A percentile compares a stretch with the other conserved stretches of the same genome.
phyloP scores from a whole-genome alignment of 2,113 vertebrate species.

The Hyla sarda region DNA sequence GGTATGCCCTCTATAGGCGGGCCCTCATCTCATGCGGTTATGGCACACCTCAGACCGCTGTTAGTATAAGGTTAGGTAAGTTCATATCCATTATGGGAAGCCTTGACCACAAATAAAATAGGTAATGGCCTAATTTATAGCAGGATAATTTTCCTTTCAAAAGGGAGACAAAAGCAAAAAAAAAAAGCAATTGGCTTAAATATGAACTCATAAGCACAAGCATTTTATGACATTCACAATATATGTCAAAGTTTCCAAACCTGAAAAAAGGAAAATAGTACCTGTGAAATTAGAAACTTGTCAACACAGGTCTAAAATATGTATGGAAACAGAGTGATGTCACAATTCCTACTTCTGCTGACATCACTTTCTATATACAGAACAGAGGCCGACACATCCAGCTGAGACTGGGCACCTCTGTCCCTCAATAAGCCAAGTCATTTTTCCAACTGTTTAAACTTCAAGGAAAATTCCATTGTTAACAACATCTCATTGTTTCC shows the following conservation, averaged over 20 bases:
- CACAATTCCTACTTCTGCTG: conserved; percentile 12
- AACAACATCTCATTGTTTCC: background rate
- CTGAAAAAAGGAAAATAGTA: conserved; percentile 36
- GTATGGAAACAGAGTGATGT: conserved; percentile 36
- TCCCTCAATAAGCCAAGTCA: background rate
- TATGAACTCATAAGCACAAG: background rate
- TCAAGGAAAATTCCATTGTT: background rate
- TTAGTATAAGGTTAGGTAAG: no score
- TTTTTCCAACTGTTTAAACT: background rate
- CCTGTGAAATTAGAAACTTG: conserved; percentile 28
- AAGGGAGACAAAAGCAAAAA: background rate
- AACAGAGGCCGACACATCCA: conserved; percentile 12
- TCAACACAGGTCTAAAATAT: conserved; percentile 37
- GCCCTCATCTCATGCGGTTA: no score
- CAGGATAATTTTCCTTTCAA: conserved; percentile 17
- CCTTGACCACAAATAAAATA: conserved; percentile 19
- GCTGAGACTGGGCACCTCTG: conserved; percentile 25
- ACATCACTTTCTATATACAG: conserved; percentile 33
- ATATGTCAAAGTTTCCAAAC: conserved; percentile 28
- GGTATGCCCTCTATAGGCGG: no score
- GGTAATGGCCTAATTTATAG: conserved; percentile 8
- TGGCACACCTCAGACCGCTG: no score
- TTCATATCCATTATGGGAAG: no score
- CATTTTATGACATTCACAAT: background rate
- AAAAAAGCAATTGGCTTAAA: conserved; percentile 15